These are phyloP conservation scores for Phenganax marumi DNA, from an alignment of 92 coral and sea anemone genomes.

Conservation along the genomic window DNA sequence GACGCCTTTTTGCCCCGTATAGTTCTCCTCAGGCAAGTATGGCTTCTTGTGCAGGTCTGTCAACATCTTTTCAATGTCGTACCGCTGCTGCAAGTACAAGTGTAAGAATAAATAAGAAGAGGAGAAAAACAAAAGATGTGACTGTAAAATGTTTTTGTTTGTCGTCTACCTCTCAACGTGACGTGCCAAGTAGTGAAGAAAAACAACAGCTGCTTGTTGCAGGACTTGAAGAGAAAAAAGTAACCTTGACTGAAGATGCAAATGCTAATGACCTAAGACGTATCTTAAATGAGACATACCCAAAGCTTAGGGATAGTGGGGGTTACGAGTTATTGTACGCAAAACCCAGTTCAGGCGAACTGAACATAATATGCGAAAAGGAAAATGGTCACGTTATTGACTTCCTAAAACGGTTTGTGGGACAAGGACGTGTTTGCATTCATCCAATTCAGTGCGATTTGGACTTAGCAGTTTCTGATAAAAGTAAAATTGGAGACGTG, in stretches of 20 bases:
- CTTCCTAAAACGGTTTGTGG: slow-evolving; percentile 20
- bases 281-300: neutral
- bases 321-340: slow-evolving; percentile 26
- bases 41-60: neutral
- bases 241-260: slow-evolving; percentile 18
- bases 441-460: slow-evolving; percentile 61
- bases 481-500: slow-evolving; percentile 12
- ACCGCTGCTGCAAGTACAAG: slow-evolving; percentile 3
- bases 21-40: neutral
- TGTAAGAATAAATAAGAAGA: slow-evolving; percentile 6
- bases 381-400: slow-evolving; percentile 14
- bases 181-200: neutral
- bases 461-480: no score
- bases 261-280: slow-evolving; percentile 14
- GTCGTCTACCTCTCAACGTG: neutral
- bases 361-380: neutral
- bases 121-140: no score
- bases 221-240: slow-evolving; percentile 34
- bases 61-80: slow-evolving; percentile 23
- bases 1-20: slow-evolving; percentile 25
- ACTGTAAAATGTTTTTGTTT: slow-evolving; percentile 16
- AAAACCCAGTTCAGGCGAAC: slow-evolving; percentile 20
- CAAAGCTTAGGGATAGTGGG: slow-evolving; percentile 16
- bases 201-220: slow-evolving; percentile 4
- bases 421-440: slow-evolving; percentile 55